Evolutionary conservation across 2,888 invertebrate genomes (phyloP).

Genomic region (Acronicta leporina): DNA sequence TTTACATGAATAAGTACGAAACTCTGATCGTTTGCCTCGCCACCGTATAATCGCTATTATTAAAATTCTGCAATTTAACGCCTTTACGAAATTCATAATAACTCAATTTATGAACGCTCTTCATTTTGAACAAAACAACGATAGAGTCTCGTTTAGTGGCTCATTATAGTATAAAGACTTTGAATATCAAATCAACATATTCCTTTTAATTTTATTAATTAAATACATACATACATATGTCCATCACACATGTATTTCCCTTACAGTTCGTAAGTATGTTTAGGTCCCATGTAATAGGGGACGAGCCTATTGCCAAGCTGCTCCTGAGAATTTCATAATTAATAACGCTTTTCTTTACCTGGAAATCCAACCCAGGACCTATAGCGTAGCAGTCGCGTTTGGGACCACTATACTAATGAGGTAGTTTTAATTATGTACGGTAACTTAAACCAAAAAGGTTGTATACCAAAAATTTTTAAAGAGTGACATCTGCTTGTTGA

Average conservation of each 20-base stretch:
- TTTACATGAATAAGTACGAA: constrained; percentile 54
- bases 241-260: too few relatives aligned
- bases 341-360: too few relatives aligned
- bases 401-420: too few relatives aligned
- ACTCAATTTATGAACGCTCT: constrained; percentile 79
- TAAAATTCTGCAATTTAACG: constrained; percentile 80
- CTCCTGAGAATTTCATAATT: too few relatives aligned
- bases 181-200: constrained; percentile 57
- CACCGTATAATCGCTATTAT: constrained; percentile 77
- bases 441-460: constrained; percentile 24
- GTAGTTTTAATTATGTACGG: constrained; percentile 26
- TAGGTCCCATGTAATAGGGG: too few relatives aligned
- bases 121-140: constrained; percentile 63
- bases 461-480: constrained; percentile 30
- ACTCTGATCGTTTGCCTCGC: constrained; percentile 59
- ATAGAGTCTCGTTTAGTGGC: constrained; percentile 65
- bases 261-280: too few relatives aligned
- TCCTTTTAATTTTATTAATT: constrained; percentile 17
- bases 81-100: constrained; percentile 81
- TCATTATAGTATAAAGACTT: constrained; percentile 70
- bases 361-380: too few relatives aligned
- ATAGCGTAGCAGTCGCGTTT: too few relatives aligned
- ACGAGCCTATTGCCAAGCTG: too few relatives aligned
- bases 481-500: constrained; percentile 29
- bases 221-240: too few relatives aligned